Evolutionary conservation across 1,140 invertebrate species (phyloP), one percentile per base, ranked within the genome.

Genomic region (Odontomachus brunneus): DNA sequence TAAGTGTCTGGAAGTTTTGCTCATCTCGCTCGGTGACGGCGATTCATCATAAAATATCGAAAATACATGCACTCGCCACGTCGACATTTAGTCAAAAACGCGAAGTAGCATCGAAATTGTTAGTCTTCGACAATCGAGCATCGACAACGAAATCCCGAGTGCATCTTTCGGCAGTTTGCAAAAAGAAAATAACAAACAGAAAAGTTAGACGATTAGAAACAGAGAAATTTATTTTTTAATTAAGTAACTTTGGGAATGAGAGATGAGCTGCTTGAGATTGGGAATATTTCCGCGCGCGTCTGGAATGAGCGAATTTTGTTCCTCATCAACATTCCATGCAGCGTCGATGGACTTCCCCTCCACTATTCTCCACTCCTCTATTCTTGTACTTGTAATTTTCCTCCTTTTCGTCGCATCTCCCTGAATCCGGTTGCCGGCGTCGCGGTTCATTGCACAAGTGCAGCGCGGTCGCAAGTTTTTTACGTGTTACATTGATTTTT

Each of bases 371-470:
- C 7, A 12, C 26, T 76, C 60, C 26, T 76, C 60, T 76, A 66
- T 76, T 76, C 38, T 26, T 53, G 29, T 33, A 63, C 12, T 7
- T 12, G n/a, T 66, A n/a, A 53, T 66, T 53, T 76, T 66, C 11
- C 15, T 66, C 29, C 53, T 66, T 66, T 66, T 66, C 19, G 14
- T 49, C 24, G 5, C 38, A 1, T 49, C 9, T 44, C 22, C 15
- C 15, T 29, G 33, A 14, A 0, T 44, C 12, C 44, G 49, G 15
- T 51, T 15, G 14, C 22, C 17, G 15, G 19, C 15, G 3, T 15
- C 15, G 1, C 19, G 4, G 15, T 38, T 44, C n/a, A 48, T 5
- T 15, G n/a, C 11, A 53, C 17, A 74, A 26, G 33, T 17, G 24
- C n/a, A 38, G 3, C n/a, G 33, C 22, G 57, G n/a, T 3, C 24